These are phyloP conservation scores for Drosophila recens DNA, from an alignment of 2,888 invertebrate species.

Conservation along the genomic window DNA sequence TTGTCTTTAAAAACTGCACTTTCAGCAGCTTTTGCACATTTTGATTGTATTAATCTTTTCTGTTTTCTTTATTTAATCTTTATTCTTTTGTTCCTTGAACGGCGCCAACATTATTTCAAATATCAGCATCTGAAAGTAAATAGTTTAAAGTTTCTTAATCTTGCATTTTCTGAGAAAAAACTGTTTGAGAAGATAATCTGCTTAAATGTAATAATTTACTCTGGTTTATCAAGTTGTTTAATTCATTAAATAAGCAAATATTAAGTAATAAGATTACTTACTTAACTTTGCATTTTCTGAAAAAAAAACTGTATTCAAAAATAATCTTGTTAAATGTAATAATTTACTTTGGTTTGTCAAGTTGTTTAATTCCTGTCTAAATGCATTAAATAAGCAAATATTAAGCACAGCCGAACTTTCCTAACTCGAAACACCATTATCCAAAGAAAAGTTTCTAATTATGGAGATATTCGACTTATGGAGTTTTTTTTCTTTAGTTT, in stretches of 20 bases:
- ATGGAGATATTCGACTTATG: no score
- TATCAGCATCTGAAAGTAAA: conserved; percentile 64
- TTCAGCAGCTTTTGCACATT: conserved; percentile 22
- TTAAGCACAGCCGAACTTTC: no score
- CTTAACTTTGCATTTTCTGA: not conserved
- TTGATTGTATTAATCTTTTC: conserved; percentile 4
- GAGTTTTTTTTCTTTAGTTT: no score
- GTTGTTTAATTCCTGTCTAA: no score
- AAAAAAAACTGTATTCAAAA: not conserved
- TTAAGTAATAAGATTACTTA: conserved; percentile 39
- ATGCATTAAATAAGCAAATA: no score
- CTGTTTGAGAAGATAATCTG: not conserved
- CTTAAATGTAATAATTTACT: not conserved
- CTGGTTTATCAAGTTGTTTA: conserved; percentile 2
- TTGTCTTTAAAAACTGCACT: not conserved
- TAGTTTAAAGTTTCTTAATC: not conserved
- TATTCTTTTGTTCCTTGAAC: conserved; percentile 14
- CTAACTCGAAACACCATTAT: no score
- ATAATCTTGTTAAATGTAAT: not conserved
- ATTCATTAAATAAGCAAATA: no score
- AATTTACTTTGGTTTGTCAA: not conserved
- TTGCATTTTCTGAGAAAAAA: not conserved
- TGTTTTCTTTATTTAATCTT: not conserved
- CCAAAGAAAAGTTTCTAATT: no score
- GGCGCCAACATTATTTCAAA: conserved; percentile 43